A percentile compares a stretch with the other conserved stretches of the same genome.
Evolutionary conservation across 2,888 invertebrate species (phyloP).

Genomic region (Cheilosia pagana): DNA sequence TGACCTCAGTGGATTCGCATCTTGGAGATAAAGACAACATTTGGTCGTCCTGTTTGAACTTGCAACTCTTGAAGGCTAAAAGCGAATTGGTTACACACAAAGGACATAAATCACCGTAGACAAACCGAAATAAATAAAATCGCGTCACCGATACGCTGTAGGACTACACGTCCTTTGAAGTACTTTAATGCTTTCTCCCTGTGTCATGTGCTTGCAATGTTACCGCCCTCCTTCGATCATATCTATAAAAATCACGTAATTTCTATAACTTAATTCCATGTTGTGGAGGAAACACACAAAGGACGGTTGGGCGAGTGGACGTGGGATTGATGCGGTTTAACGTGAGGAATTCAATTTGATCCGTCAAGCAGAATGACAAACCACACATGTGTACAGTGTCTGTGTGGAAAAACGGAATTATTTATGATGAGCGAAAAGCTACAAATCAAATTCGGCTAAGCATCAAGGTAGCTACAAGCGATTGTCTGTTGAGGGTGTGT

Average conservation of each 20-base stretch:
- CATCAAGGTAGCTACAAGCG: neutral
- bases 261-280: conserved; percentile 73
- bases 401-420: conserved; percentile 49
- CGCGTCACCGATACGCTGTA: conserved; percentile 51
- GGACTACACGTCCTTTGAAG: conserved; percentile 62
- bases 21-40: conserved; percentile 67
- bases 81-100: conserved; percentile 69
- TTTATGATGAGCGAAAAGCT: conserved; percentile 65
- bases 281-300: conserved; percentile 51
- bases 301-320: conserved; percentile 21
- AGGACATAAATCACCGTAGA: conserved; percentile 68
- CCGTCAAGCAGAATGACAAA: conserved; percentile 37
- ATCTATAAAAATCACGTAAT: conserved; percentile 74
- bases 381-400: conserved; percentile 34
- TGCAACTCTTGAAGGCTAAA: conserved; percentile 57
- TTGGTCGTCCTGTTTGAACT: conserved; percentile 60
- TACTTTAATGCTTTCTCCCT: conserved; percentile 69
- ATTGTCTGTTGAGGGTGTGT: no score
- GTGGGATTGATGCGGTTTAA: conserved; percentile 30
- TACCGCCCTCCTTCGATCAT: conserved; percentile 55
- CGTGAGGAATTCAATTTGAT: conserved; percentile 64
- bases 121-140: conserved; percentile 6
- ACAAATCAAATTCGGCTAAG: conserved; percentile 51
- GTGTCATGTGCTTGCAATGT: conserved; percentile 49
- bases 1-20: conserved; percentile 56